Conservation (phyloP, 1,140 invertebrate genomes). For the Cyrtorhinus lividipennis region DNA sequence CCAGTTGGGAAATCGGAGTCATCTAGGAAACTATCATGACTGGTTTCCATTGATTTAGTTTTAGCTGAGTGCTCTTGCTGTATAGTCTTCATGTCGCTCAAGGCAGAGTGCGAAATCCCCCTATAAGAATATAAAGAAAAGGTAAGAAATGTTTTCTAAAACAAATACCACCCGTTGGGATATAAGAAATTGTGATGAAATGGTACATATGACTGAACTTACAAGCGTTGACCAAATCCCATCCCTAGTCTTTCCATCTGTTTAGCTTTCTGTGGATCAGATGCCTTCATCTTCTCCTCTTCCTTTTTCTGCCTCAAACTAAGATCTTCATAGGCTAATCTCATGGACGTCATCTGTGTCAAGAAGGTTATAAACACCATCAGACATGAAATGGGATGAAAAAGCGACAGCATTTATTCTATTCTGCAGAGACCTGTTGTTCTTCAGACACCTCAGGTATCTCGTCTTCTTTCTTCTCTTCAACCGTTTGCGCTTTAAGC, state of each 20-base stretch:
- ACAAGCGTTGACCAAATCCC: constrained; percentile 56
- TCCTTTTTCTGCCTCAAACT: constrained; percentile 59
- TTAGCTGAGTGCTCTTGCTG: constrained; percentile 56
- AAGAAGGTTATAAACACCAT: constrained; percentile 1
- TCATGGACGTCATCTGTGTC: constrained; percentile 36
- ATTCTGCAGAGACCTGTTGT: constrained; percentile 13
- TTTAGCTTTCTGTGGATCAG: constrained; percentile 75
- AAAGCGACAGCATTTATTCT: too few species aligned
- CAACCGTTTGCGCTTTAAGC: constrained; percentile 38
- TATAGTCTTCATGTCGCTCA: constrained; percentile 84
- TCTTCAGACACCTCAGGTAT: constrained; percentile 26
- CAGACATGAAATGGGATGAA: too few species aligned
- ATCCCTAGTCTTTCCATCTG: constrained; percentile 89
- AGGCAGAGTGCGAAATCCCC: constrained; percentile 78
- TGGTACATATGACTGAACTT: constrained; percentile 21
- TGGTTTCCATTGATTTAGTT: constrained; percentile 28
- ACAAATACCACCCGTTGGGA: not conserved
- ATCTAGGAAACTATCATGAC: constrained; percentile 36
- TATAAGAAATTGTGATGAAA: not conserved
- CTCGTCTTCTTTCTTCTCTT: constrained; percentile 29
- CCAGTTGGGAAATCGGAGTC: constrained; percentile 30
- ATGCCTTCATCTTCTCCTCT: constrained; percentile 55
- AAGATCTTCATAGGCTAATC: constrained; percentile 80
- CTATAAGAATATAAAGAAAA: too few species aligned
- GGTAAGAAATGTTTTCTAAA: not conserved